Percentiles rank a stretch among this genome's conserved stretches.
These are phyloP conservation scores for Parnassius smintheus DNA, from an alignment of 2,888 invertebrate species.

Conservation along the genomic window DNA sequence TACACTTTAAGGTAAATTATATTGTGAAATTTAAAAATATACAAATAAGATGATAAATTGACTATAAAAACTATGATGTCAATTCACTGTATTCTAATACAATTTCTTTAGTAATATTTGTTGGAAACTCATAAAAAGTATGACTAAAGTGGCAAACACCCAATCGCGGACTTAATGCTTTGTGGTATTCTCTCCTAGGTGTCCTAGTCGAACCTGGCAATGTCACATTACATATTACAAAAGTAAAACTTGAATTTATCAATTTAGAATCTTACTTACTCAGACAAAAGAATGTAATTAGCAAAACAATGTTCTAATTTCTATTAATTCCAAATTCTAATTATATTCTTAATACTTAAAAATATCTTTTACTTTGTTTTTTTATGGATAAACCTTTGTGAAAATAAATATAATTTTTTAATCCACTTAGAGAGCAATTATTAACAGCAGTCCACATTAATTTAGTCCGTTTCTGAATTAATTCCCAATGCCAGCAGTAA, in stretches of 20 bases:
- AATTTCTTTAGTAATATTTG: too few relatives aligned
- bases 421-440: conserved; percentile 7
- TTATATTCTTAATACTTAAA: background rate
- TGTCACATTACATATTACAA: too few relatives aligned
- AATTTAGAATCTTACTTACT: background rate
- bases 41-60: too few relatives aligned
- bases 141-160: too few relatives aligned
- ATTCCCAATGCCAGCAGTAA: conserved; percentile 17
- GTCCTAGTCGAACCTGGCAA: too few relatives aligned
- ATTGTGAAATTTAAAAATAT: too few relatives aligned
- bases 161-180: too few relatives aligned
- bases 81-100: too few relatives aligned
- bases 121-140: too few relatives aligned
- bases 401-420: background rate
- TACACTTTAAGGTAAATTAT: too few relatives aligned
- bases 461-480: conserved; percentile 21
- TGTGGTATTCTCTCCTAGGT: too few relatives aligned
- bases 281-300: background rate
- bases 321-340: background rate
- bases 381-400: background rate
- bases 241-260: background rate
- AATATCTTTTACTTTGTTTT: background rate
- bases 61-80: too few relatives aligned
- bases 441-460: conserved; percentile 17
- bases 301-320: background rate